Conservation (phyloP, 2,888 invertebrate genomes). For the Scrobipalpa costella region DNA sequence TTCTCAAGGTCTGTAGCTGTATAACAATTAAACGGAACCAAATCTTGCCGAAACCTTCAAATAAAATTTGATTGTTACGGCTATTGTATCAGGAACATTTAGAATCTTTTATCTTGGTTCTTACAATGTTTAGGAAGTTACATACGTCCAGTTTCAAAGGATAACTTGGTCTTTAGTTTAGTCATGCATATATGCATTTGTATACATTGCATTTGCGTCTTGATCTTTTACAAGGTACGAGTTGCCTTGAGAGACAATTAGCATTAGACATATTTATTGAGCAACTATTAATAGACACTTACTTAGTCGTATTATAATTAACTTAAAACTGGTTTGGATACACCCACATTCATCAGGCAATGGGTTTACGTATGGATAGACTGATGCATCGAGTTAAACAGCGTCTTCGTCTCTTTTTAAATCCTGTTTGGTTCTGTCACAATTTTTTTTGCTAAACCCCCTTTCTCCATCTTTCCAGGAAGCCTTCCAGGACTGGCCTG, state of each 20-base stretch:
- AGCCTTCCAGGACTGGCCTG: conserved; percentile 64
- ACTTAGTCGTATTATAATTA: too few species aligned
- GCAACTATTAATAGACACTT: not conserved
- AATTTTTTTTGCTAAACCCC: too few species aligned
- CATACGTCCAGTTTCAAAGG: not conserved
- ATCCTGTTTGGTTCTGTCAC: too few species aligned
- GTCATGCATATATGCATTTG: conserved; percentile 15
- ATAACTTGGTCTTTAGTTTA: not conserved
- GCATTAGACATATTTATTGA: not conserved
- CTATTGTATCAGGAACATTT: not conserved
- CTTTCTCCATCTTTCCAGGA: conserved; percentile 53
- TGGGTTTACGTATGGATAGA: too few species aligned
- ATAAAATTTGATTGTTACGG: not conserved
- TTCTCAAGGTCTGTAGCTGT: not conserved
- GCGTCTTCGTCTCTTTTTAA: too few species aligned
- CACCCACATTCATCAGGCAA: too few species aligned
- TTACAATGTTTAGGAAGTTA: conserved; percentile 11
- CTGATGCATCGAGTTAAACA: too few species aligned
- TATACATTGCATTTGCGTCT: not conserved
- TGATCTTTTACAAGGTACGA: not conserved
- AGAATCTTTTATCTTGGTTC: too few species aligned
- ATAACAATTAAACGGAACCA: conserved; percentile 5
- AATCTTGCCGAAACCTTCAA: not conserved
- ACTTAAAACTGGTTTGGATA: too few species aligned
- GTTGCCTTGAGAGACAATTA: conserved; percentile 14